Evolutionary conservation across 2,113 vertebrate species (phyloP).

Genomic region (Amazona guildingii): DNA sequence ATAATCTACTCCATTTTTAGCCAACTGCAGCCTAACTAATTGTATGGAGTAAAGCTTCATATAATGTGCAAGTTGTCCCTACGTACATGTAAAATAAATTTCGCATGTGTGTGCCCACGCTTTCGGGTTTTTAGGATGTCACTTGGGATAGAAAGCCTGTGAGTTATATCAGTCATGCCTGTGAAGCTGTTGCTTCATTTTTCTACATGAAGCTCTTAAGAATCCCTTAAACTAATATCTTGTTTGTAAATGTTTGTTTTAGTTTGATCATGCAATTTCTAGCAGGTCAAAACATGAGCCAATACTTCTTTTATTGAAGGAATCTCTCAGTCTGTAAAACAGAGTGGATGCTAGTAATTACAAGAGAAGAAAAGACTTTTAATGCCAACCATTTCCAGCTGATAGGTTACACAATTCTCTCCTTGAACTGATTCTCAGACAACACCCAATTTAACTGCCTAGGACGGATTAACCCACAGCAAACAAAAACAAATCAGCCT

Average conservation of each 20-base stretch:
- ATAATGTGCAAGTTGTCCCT: not conserved
- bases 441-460: not conserved
- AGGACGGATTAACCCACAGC: not conserved
- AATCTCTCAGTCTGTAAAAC: not conserved
- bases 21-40: not conserved
- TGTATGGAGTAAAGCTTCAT: not conserved
- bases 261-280: not conserved
- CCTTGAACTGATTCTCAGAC: not conserved
- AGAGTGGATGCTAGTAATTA: not conserved
- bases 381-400: not conserved
- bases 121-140: not conserved
- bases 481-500: not conserved
- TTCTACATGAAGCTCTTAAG: not conserved
- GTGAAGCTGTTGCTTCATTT: not conserved
- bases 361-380: not conserved
- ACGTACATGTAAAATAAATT: not conserved
- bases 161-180: not conserved
- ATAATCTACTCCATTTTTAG: not conserved
- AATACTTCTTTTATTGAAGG: not conserved
- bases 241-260: not conserved
- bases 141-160: not conserved
- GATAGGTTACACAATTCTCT: not conserved
- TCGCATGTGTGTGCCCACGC: not conserved
- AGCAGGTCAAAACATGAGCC: not conserved
- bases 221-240: not conserved